Conservation (phyloP, 1,140 invertebrate species). For the Venustaconcha ellipsiformis region DNA sequence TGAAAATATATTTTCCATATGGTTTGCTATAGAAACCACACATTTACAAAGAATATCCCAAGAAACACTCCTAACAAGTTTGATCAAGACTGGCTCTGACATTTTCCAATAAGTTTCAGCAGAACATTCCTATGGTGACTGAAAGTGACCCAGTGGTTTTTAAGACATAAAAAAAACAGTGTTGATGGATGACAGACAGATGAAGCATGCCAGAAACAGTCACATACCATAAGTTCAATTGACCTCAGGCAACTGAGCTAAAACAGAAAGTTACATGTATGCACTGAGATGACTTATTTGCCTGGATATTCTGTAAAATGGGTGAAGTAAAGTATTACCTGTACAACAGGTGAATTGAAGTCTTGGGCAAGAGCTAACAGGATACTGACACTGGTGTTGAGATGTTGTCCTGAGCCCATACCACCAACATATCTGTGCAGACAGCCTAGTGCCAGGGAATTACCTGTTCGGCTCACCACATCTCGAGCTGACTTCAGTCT, state of each 20-base stretch:
- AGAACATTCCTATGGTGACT: too few species aligned
- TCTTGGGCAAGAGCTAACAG: conserved; percentile 95
- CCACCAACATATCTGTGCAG: conserved; percentile 90
- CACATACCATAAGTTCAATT: too few species aligned
- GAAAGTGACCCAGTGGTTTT: too few species aligned
- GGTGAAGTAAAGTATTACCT: conserved; percentile 72
- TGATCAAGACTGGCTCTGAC: too few species aligned
- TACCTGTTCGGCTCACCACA: conserved; percentile 89
- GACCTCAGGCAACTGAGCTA: not conserved
- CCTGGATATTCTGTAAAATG: not conserved
- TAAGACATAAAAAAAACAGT: too few species aligned
- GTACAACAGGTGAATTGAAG: conserved; percentile 87
- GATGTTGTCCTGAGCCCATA: conserved; percentile 91
- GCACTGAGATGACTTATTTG: not conserved
- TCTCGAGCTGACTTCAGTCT: conserved; percentile 87
- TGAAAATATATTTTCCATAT: too few species aligned
- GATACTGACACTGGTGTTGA: conserved; percentile 94
- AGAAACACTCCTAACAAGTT: too few species aligned
- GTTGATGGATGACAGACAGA: too few species aligned
- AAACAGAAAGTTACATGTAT: not conserved
- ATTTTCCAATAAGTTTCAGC: too few species aligned
- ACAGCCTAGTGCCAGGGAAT: conserved; percentile 92
- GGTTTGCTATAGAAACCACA: too few species aligned
- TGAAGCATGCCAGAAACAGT: too few species aligned
- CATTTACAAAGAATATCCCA: too few species aligned